phyloP scores from a whole-genome alignment of 2,113 vertebrate genomes.

The Pholis gunnellus region DNA sequence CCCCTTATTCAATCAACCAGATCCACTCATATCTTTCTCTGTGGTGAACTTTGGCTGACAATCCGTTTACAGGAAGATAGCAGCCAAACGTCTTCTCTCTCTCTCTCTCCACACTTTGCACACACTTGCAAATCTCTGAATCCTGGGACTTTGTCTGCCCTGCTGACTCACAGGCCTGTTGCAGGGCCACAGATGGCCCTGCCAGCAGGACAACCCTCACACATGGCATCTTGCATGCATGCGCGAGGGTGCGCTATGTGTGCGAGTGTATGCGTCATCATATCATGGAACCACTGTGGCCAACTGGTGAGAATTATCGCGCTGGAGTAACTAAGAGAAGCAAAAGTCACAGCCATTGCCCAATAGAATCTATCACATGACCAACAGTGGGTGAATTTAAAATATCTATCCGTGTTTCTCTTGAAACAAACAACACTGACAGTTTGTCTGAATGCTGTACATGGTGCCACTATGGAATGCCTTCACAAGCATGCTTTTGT shows the following conservation, averaged over 20 bases:
- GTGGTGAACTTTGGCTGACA: slow-evolving; percentile 1
- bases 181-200: slow-evolving; percentile 69
- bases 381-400: neutral
- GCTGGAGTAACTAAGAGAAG: slow-evolving; percentile 32
- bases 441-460: slow-evolving; percentile 33
- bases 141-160: slow-evolving; percentile 57
- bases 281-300: slow-evolving; percentile 50
- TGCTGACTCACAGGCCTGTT: slow-evolving; percentile 65
- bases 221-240: slow-evolving; percentile 68
- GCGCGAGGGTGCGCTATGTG: slow-evolving; percentile 50
- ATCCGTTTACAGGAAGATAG: slow-evolving; percentile 13
- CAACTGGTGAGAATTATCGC: slow-evolving; percentile 37
- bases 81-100: slow-evolving; percentile 26
- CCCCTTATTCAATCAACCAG: neutral
- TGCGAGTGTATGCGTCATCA: slow-evolving; percentile 68
- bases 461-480: slow-evolving; percentile 55
- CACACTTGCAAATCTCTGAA: slow-evolving; percentile 46
- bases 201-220: slow-evolving; percentile 74
- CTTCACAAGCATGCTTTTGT: slow-evolving; percentile 74
- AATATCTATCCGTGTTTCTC: neutral
- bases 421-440: slow-evolving; percentile 6
- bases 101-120: slow-evolving; percentile 20
- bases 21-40: neutral
- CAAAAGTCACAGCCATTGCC: neutral
- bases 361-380: neutral